Conservation (phyloP, 2,113 vertebrate genomes). For the Phodopus roborovskii region DNA sequence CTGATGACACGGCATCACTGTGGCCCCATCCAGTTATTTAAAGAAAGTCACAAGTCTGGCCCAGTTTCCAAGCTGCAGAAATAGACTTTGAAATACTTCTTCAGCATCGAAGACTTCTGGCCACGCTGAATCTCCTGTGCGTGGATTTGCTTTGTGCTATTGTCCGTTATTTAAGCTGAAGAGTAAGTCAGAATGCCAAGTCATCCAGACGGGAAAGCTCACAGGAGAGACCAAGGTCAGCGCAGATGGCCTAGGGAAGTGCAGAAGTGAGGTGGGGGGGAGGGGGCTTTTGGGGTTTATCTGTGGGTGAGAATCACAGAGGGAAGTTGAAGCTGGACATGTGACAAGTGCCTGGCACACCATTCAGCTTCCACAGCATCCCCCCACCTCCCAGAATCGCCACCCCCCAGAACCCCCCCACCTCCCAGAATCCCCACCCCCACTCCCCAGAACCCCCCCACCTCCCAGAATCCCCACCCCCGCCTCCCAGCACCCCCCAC, state of each 20-base stretch:
- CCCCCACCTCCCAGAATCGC: no score
- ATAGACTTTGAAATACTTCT: not conserved
- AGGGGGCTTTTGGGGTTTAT: not conserved
- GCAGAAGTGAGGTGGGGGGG: not conserved
- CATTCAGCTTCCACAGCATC: not conserved
- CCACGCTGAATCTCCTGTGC: not conserved
- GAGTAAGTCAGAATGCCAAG: not conserved
- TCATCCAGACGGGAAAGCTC: not conserved
- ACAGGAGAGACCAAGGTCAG: not conserved
- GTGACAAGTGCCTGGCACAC: no score
- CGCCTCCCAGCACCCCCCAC: no score
- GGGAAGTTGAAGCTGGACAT: not conserved
- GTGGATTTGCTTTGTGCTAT: not conserved
- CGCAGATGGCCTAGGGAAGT: fast-evolving
- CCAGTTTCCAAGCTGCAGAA: not conserved
- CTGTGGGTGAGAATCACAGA: not conserved
- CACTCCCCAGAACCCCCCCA: no score
- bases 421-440: not conserved
- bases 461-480: not conserved
- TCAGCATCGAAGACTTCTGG: not conserved
- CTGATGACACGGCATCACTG: not conserved
- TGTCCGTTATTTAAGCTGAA: not conserved
- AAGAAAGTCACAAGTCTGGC: not conserved
- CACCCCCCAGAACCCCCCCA: no score
- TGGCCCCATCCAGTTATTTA: not conserved